Evolutionary conservation across 2,797 vertebrate species (phyloP).

Genomic region (Taeniopygia guttata): DNA sequence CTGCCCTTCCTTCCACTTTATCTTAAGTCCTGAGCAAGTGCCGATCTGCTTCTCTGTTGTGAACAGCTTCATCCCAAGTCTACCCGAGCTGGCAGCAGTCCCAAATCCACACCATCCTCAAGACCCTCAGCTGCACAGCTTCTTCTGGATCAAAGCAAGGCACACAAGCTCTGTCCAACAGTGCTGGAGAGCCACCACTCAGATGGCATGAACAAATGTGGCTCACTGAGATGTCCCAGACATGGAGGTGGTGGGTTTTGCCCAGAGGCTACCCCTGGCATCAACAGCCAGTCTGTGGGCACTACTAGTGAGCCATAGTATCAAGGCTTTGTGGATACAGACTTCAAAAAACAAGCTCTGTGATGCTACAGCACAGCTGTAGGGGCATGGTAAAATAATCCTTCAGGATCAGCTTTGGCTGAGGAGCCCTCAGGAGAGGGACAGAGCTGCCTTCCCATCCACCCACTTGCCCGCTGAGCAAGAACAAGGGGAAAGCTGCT

Average conservation of each 20-base stretch:
- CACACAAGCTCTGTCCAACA: neutral
- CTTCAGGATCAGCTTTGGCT: neutral
- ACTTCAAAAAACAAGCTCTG: neutral
- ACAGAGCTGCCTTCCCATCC: neutral
- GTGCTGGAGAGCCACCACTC: neutral
- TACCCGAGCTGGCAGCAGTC: neutral
- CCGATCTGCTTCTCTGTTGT: neutral
- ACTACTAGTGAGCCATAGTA: neutral
- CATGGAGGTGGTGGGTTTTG: neutral
- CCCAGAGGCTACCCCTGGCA: neutral
- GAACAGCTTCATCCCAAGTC: neutral
- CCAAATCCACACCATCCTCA: neutral
- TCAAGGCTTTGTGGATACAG: neutral
- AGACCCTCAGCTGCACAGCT: neutral
- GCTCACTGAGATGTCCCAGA: neutral
- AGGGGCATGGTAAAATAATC: neutral
- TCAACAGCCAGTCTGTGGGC: neutral
- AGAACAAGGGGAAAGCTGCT: neutral
- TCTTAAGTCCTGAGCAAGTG: neutral
- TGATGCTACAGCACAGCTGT: neutral
- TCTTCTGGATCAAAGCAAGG: neutral
- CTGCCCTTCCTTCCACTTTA: neutral
- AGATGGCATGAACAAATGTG: neutral
- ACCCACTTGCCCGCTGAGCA: accelerated
- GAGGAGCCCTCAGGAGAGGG: neutral